Conservation (phyloP, 2,888 invertebrate genomes). For the Strigamia crassipes region DNA sequence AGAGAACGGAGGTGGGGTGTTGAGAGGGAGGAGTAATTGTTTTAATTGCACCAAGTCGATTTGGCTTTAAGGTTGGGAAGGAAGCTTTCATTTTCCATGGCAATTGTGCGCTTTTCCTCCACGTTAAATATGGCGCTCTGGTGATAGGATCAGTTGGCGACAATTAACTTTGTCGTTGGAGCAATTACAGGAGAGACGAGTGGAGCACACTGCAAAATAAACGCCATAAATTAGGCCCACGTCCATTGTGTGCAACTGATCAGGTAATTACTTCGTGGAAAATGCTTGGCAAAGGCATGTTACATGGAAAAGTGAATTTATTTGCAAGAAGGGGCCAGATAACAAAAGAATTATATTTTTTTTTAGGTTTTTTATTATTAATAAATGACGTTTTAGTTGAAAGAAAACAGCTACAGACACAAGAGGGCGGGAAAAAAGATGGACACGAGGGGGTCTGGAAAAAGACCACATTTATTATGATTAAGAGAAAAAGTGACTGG, state of each 20-base stretch:
- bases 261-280: conserved; percentile 38
- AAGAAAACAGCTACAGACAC: conserved; percentile 19
- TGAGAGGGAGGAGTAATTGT: conserved; percentile 29
- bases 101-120: conserved; percentile 23
- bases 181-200: conserved; percentile 44
- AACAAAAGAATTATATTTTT: neutral
- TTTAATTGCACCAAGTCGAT: conserved; percentile 31
- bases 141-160: conserved; percentile 45
- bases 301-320: neutral
- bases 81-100: conserved; percentile 44
- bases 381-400: neutral
- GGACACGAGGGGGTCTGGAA: conserved; percentile 39
- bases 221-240: conserved; percentile 36
- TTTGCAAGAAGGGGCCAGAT: neutral
- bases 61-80: conserved; percentile 34
- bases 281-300: neutral
- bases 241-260: conserved; percentile 45
- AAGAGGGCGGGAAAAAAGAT: conserved; percentile 13
- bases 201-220: conserved; percentile 43
- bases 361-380: conserved; percentile 1
- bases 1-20: neutral
- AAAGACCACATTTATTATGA: conserved; percentile 40
- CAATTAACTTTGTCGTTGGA: conserved; percentile 45
- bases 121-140: conserved; percentile 44
- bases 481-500: conserved; percentile 42